phyloP scores from a whole-genome alignment of 2,113 vertebrate genomes.

The Mixornis gularis region DNA sequence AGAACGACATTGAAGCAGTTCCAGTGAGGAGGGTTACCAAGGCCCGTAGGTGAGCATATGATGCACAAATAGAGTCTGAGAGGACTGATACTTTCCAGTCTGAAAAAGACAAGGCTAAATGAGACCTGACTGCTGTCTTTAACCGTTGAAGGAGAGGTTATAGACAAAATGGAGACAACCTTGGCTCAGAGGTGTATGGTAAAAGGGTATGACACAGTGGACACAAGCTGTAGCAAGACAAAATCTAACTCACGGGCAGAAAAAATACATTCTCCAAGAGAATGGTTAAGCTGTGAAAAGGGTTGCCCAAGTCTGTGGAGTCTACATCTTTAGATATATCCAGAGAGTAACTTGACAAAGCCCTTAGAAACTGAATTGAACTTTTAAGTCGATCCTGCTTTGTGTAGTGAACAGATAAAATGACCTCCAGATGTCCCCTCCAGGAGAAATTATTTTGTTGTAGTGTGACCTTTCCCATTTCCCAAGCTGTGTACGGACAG shows the following conservation, averaged over 20 bases:
- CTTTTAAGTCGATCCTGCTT: neutral
- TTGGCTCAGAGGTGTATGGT: neutral
- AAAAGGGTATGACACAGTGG: neutral
- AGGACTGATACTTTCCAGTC: neutral
- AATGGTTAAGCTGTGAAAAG: neutral
- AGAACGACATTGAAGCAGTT: fast-evolving
- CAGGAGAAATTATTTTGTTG: neutral
- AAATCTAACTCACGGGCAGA: neutral
- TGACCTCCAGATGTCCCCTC: neutral
- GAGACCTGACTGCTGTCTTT: neutral
- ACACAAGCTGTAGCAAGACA: neutral
- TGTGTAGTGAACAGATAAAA: neutral
- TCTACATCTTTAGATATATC: neutral
- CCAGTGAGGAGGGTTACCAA: neutral
- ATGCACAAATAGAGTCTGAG: neutral
- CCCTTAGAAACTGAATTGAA: neutral
- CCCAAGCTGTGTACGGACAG: neutral
- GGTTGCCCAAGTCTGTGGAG: neutral
- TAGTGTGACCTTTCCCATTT: neutral
- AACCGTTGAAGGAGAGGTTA: neutral
- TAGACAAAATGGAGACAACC: neutral
- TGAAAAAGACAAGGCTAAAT: neutral
- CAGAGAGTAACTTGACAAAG: neutral
- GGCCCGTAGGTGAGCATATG: neutral
- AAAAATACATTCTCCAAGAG: neutral